Base-by-base conservation (phyloP, 2,888 invertebrate species). In the Patella depressa region DNA sequence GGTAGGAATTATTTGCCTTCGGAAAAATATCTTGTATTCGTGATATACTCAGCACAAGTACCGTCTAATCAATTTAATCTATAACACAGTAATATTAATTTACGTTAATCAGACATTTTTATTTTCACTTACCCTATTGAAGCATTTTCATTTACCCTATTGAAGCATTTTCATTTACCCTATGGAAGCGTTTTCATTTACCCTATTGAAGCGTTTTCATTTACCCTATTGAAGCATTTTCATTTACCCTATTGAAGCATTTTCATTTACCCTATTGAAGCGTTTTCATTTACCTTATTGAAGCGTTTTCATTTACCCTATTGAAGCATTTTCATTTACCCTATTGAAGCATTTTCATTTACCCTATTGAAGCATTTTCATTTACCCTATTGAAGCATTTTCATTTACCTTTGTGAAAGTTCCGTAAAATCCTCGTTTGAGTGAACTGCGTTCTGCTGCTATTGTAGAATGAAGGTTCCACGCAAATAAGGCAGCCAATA, bases 381-480 rank as follows among this genome's bases (percentile, higher is more conserved):
- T 24, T 73, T 81, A 90, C 90, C 84, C n/a, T n/a, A n/a, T n/a
- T n/a, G n/a, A n/a, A 15, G 9, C 24, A n/a, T 14, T 17, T 55
- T 54, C 5, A 15, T 24, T 73, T 81, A 90, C 90, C 84, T 89
- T 89, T 72, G 88, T 89, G 82, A 90, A 90, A 74, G 86, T 85
- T 78, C 84, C 84, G 77, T 90, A 90, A 81, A 90, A 90, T 74
- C 89, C 87, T 72, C 86, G 81, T 72, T 89, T 89, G 74, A 90
- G 82, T 24, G 83, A 84, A 80, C 89, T 89, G 70, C 89, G 79
- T 79, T 90, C 89, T 17, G 84, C 76, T 1, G 85, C 80, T 14
- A 89, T 86, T 15, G 86, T 85, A 17, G 82, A 77, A 72, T 86
- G 84, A 34, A 89, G 85, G 80, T 89, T 88, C 83, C 87, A 86